These are phyloP conservation scores for Sebastes goodei DNA, from an alignment of 2,797 vertebrate genomes.

Conservation along the genomic window DNA sequence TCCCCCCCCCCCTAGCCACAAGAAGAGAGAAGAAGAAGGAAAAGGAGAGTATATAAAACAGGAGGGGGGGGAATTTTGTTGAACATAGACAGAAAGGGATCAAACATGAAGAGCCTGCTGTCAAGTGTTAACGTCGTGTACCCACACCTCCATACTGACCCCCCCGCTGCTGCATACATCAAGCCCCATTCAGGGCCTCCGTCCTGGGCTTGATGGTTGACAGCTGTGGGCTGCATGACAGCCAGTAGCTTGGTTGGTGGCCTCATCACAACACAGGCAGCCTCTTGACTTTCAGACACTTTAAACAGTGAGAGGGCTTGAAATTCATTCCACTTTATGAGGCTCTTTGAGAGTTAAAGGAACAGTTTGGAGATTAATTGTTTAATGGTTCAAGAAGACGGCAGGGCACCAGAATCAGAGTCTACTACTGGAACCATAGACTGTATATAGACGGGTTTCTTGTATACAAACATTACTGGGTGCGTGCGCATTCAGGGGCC, in stretches of 20 bases:
- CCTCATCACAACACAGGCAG: constrained; percentile 41
- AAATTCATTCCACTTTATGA: constrained; percentile 34
- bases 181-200: constrained; percentile 8
- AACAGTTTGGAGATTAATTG: constrained; percentile 11
- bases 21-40: neutral
- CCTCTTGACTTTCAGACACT: constrained; percentile 41
- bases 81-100: neutral
- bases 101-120: constrained; percentile 12
- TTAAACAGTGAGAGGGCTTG: constrained; percentile 36
- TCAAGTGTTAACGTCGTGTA: constrained; percentile 11
- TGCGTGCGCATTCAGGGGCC: too few relatives aligned
- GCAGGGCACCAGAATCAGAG: neutral
- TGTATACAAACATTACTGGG: too few relatives aligned
- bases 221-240: constrained; percentile 69
- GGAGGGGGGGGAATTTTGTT: neutral
- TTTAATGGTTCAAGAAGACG: neutral
- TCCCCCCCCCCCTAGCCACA: neutral
- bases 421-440: neutral
- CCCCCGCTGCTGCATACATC: constrained; percentile 10
- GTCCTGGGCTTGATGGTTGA: constrained; percentile 48
- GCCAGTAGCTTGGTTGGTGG: constrained; percentile 64
- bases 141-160: neutral
- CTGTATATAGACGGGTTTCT: too few relatives aligned
- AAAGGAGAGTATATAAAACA: constrained; percentile 3
- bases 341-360: constrained; percentile 16